These are phyloP conservation scores for Esox niger DNA, from an alignment of 2,113 vertebrate genomes.

Conservation along the genomic window DNA sequence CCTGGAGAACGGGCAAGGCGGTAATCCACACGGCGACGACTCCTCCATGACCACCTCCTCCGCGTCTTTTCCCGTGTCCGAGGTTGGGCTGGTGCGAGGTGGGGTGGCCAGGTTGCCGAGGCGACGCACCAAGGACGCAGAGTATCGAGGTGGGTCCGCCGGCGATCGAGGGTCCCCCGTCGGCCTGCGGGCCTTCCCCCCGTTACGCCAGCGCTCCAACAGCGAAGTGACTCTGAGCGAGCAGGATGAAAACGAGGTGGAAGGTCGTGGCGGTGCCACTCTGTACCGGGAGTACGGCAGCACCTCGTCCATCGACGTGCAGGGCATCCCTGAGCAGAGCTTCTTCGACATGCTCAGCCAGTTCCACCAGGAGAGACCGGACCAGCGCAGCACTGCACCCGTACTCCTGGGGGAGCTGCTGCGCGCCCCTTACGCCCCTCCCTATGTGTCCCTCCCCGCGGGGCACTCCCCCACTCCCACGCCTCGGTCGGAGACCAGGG, in stretches of 20 bases:
- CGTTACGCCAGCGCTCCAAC: constrained; percentile 83
- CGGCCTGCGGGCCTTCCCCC: constrained; percentile 62
- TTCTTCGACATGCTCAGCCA: constrained; percentile 87
- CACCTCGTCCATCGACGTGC: constrained; percentile 91
- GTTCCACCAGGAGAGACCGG: constrained; percentile 78
- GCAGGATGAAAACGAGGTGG: constrained; percentile 76
- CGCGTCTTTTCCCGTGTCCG: constrained; percentile 25
- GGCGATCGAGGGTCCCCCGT: constrained; percentile 70
- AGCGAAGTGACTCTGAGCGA: constrained; percentile 92
- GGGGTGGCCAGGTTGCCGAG: constrained; percentile 65
- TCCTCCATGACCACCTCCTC: constrained; percentile 41
- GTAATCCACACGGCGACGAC: constrained; percentile 53
- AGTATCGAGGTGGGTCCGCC: constrained; percentile 76
- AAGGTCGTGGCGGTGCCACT: constrained; percentile 51
- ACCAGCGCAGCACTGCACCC: constrained; percentile 57
- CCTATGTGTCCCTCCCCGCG: constrained; percentile 17
- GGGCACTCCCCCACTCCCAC: constrained; percentile 40
- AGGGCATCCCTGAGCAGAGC: constrained; percentile 85
- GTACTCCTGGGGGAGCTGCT: constrained; percentile 67
- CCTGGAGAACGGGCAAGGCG: constrained; percentile 62
- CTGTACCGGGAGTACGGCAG: constrained; percentile 90
- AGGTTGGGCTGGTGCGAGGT: constrained; percentile 54
- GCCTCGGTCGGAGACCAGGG: constrained; percentile 66
- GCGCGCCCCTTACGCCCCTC: constrained; percentile 23
- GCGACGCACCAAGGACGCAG: constrained; percentile 79